Base-by-base conservation (phyloP, 2,888 invertebrate genomes). In the Oxystoma pomonae region DNA sequence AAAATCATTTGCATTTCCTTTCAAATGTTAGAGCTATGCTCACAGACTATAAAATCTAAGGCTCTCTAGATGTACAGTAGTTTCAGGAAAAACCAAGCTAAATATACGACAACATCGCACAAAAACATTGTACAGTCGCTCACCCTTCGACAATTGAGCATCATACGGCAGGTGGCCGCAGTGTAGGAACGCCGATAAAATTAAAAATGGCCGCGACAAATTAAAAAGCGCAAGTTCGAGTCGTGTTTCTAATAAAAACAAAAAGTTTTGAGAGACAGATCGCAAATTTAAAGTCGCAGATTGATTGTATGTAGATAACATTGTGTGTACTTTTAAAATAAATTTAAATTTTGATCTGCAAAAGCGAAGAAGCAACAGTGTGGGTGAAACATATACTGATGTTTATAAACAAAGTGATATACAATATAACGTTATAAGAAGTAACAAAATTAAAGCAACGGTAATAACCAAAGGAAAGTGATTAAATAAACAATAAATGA, bases 161-260 rank as follows among this genome's bases (percentile, higher is more conserved):
- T 16, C 75, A 71, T 74, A 73, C 76, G 78, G 76, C 78, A 79
- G 79, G 78, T 80, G 80, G 80, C 79, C 72, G 73, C 76, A 77
- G 77, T 78, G 62, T 58, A 50, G 78, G 76, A 76, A 79, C 78
- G 78, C 78, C 72, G 20, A 21, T 16, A 18, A 57, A 35, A 75
- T 72, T 65, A 71, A 79, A 80, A 75, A 80, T 80, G 80, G 80
- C 80, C 73, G 79, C 76, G 72, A 68, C 70, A 63, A 69, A 65
- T 35, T 68, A 66, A 69, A 71, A 71, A 74, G 73, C 75, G 76
- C 76, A 75, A 76, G 75, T 75, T 70, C 68, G 72, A 68, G 63
- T 67, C 68, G 65, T 71, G 70, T 66, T 66, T 70, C 72, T 66
- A 65, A 64, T 61, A 68, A 67, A 68, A 69, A 70, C 68, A 68